Base-by-base conservation (phyloP, 2,888 invertebrate species). In the Drosophila formosana region DNA sequence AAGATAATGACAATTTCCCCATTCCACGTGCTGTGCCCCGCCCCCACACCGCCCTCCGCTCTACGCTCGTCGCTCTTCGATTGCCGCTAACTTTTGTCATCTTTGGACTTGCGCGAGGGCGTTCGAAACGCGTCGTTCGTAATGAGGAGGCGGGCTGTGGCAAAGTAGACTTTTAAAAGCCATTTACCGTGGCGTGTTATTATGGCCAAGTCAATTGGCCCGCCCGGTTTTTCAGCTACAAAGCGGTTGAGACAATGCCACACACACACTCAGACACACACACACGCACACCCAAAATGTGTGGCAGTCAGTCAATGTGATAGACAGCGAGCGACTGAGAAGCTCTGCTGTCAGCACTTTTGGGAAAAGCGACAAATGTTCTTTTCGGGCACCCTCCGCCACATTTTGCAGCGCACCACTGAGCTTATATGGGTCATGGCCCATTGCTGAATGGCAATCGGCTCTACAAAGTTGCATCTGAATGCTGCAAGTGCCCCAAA, bases 251-350 rank as follows among this genome's bases (percentile, higher is more conserved):
- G 69, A 70, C 73, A 70, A 73, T 66, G 69, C 52, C 66, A 41
- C 41, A 47, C 58, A 75, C 37, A 51, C 32, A 67, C 50, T 47
- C 46, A 57, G 5, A 34, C 11, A 25, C 30, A 45, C 39, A 32
- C 13, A 45, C 32, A 23, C 34, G 11, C 28, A 23, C 23, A 34
- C 23, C 18, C 11, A 43, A 82, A 89, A 89, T 88, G 78, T 90
- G 88, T 85, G 90, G 87, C 89, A 90, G 85, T 90, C 89, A 89
- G 89, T 89, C 89, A 89, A 78, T 81, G 78, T 87, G 82, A 84
- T 76, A 80, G 84, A 88, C 88, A 66, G 77, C 61, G 72, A 80
- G 82, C 78, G 69, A 75, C 78, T 72, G 82, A 69, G 82, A 71
- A 72, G 55, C 70, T 53, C 51, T 50, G 61, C 65, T 66, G 72